Evolutionary conservation across 2,113 vertebrate genomes (phyloP), one percentile per base, ranked within the genome.

Genomic region (Gambusia holbrooki): DNA sequence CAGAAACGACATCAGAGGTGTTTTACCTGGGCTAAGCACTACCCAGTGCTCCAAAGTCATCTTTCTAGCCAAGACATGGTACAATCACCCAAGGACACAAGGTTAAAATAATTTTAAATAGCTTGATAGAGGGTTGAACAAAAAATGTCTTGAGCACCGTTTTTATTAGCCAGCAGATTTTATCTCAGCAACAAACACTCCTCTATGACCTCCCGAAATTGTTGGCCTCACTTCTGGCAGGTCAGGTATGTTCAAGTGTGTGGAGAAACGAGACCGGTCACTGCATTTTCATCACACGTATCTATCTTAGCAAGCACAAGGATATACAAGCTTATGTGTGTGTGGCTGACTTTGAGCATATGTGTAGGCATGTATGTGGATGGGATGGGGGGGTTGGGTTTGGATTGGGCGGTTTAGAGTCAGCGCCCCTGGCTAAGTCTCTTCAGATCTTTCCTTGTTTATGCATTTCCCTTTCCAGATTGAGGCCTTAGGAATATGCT

Each of bases 401-500:
- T 6, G 17, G 51, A 25, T 19, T 8, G 73, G 66, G 45, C 5
- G 77, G 45, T 73, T 45, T 80, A 42, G 32, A 71, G 73, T 90
- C 93, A 93, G 94, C 90, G 88, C 93, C 95, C 85, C 94, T 92
- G 91, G 93, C 93, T 91, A 95, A 94, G 76, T 87, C 87, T 91
- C 83, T 71, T 89, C 87, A 93, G 88, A 82, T 94, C 91, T 89
- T 89, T 90, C 74, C 87, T 87, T 90, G 84, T 93, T 93, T 91
- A 89, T 92, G 85, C 87, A 84, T 93, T 94, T 90, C 84, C 42
- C 90, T 92, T 94, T 87, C 85, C 86, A 91, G 90, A 94, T 88
- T 91, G 89, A 95, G 93, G 93, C 93, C 90, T 81, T 94, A 93
- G 94, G 96, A 96, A 95, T 95, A 93, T 90, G 93, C 94, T 94